Evolutionary conservation across 2,888 invertebrate species (phyloP), one percentile per base, ranked within the genome.

Genomic region (Patella ulyssiponensis): DNA sequence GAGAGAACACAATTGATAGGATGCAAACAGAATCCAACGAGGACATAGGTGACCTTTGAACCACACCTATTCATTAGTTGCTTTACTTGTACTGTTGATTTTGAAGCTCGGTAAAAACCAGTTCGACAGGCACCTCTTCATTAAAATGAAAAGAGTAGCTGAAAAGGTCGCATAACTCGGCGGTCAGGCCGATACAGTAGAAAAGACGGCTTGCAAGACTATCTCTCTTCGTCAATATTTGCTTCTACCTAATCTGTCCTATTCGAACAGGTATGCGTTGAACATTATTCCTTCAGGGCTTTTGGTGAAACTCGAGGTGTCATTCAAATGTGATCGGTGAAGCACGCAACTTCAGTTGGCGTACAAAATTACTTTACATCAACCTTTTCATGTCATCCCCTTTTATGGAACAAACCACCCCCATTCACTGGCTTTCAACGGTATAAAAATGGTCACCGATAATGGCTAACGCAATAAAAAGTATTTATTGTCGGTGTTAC

Each of bases 401-500:
- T 44, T 44, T 44, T 44, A 44, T 44, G 44, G 44, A 9, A 44
- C 44, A 9, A 44, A 44, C 33, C 44, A n/a, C 17, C 72, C 15
- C 76, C 58, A 77, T 74, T 74, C 77, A 77, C 44, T 44, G 44
- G 44, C 44, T 7, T 44, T 44, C 44, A 44, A 44, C 1, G 9
- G 44, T 44, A 44, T 44, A 44, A 44, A 44, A 44, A 44, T 44
- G 44, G 44, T 44, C 44, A 44, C 44, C 7, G 44, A 44, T 44
- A 9, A 44, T 44, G 44, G 44, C 17, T 58, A 20, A 58, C 58
- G 17, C 58, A 74, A 74, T 74, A 74, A 74, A 75, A 53, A 54
- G 76, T 52, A 70, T 70, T 76, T 76, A 70, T 76, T 56, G 71
- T 53, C 56, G 11, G 54, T 53, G 76, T 76, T 54, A 76, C 76